Percentiles rank a stretch among this genome's conserved stretches.
Conservation (phyloP, 1,140 invertebrate species). For the Camponotus vicinus region DNA sequence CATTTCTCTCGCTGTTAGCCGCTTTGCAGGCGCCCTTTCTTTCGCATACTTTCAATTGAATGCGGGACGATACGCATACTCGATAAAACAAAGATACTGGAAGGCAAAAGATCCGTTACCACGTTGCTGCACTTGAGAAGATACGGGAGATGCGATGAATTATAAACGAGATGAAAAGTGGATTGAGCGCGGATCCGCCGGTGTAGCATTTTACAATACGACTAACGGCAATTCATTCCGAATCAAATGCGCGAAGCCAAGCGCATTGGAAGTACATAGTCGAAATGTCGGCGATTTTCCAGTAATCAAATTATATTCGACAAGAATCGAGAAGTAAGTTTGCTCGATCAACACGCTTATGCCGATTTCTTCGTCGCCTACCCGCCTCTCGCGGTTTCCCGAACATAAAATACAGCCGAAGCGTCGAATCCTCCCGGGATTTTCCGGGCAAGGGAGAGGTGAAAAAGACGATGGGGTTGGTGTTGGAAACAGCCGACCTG, state of each 20-base stretch:
- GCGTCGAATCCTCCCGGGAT: conserved; percentile 32
- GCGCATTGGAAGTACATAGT: not conserved
- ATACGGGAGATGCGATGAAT: conserved; percentile 32
- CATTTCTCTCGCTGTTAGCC: conserved; percentile 9
- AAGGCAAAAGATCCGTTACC: conserved; percentile 10
- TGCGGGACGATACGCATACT: conserved; percentile 21
- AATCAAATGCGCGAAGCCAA: not conserved
- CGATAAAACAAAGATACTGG: conserved; percentile 24
- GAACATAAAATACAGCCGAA: conserved; percentile 41
- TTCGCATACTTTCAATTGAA: conserved; percentile 42
- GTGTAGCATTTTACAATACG: conserved; percentile 1
- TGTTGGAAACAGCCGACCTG: conserved; percentile 54
- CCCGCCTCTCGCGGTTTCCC: conserved; percentile 30
- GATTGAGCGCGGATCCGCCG: conserved; percentile 1
- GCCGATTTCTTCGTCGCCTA: conserved; percentile 20
- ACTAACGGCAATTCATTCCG: conserved; percentile 47
- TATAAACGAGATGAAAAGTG: conserved; percentile 56
- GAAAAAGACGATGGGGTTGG: not conserved
- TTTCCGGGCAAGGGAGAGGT: not conserved
- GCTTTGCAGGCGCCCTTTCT: conserved; percentile 29
- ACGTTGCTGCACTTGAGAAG: conserved; percentile 7
- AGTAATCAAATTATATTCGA: conserved; percentile 43
- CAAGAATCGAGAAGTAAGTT: conserved; percentile 3
- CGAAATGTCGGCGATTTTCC: not conserved
- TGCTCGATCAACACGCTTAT: conserved; percentile 24